These are phyloP conservation scores for Sclerurus mexicanus DNA, from an alignment of 2,113 vertebrate genomes.

Conservation along the genomic window DNA sequence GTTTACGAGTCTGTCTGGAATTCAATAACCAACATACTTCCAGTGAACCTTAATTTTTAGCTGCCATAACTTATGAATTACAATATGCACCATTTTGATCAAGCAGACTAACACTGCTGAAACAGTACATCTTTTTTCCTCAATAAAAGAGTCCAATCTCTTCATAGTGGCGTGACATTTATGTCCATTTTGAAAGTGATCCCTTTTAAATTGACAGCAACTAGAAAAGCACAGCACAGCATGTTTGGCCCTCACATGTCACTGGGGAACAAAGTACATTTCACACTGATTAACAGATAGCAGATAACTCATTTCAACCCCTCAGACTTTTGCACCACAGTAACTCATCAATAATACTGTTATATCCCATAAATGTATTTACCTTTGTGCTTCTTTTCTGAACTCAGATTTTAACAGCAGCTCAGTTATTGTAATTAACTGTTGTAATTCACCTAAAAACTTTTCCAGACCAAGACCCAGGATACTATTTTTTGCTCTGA, in stretches of 20 bases:
- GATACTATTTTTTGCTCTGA: constrained; percentile 85
- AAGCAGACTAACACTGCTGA: neutral
- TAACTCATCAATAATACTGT: neutral
- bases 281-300: neutral
- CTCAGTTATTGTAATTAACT: neutral
- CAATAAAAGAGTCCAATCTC: neutral
- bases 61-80: neutral
- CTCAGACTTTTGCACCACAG: neutral
- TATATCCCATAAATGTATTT: neutral
- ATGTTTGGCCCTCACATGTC: neutral
- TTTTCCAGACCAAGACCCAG: constrained; percentile 58
- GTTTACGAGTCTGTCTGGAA: neutral
- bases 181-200: neutral
- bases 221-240: neutral
- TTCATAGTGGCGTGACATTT: neutral
- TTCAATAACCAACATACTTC: fast-evolving
- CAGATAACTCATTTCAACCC: neutral
- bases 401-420: neutral
- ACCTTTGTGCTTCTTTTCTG: neutral
- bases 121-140: neutral
- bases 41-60: neutral
- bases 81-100: neutral
- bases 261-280: neutral
- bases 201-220: neutral
- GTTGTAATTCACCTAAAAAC: neutral